A percentile compares a stretch with the other conserved stretches of the same genome.
These are phyloP conservation scores for Patella pellucida DNA, from an alignment of 2,888 invertebrate species.

Conservation along the genomic window DNA sequence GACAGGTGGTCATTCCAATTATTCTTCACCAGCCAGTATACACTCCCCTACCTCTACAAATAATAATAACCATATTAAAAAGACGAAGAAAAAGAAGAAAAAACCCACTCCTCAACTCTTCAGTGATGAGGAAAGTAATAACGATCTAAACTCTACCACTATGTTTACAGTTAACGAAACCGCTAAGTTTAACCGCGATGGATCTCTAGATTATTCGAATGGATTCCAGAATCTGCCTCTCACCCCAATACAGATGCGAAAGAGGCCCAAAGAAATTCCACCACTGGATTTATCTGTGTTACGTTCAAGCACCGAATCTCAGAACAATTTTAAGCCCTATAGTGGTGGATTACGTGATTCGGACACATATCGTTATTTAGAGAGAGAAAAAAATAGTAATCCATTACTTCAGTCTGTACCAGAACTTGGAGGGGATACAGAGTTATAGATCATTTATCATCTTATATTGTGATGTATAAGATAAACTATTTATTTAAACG, in stretches of 20 bases:
- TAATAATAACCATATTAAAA: slow-evolving; percentile 36
- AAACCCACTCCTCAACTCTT: slow-evolving; percentile 14
- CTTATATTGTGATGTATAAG: too few species aligned
- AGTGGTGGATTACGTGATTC: slow-evolving; percentile 52
- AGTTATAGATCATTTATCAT: neutral
- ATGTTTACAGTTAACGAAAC: slow-evolving; percentile 51
- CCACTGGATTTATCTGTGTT: slow-evolving; percentile 58
- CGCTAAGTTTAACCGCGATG: slow-evolving; percentile 50
- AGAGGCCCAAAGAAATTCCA: slow-evolving; percentile 48
- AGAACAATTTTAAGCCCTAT: slow-evolving; percentile 52
- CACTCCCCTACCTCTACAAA: neutral
- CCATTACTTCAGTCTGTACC: neutral
- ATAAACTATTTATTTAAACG: too few species aligned
- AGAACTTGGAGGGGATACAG: neutral
- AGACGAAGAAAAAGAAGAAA: slow-evolving; percentile 37
- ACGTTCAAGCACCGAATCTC: slow-evolving; percentile 52
- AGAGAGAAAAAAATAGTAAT: slow-evolving; percentile 20
- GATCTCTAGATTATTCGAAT: slow-evolving; percentile 50
- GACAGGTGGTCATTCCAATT: slow-evolving; percentile 14
- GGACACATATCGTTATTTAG: slow-evolving; percentile 48
- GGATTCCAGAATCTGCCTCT: slow-evolving; percentile 47
- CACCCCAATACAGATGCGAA: slow-evolving; percentile 48
- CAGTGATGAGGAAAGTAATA: slow-evolving; percentile 34
- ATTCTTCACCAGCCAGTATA: slow-evolving; percentile 19
- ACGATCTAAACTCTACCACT: slow-evolving; percentile 53